A percentile compares a stretch with the other conserved stretches of the same genome.
Evolutionary conservation across 2,113 vertebrate species (phyloP).

Genomic region (Poeciliopsis turrubarensis): DNA sequence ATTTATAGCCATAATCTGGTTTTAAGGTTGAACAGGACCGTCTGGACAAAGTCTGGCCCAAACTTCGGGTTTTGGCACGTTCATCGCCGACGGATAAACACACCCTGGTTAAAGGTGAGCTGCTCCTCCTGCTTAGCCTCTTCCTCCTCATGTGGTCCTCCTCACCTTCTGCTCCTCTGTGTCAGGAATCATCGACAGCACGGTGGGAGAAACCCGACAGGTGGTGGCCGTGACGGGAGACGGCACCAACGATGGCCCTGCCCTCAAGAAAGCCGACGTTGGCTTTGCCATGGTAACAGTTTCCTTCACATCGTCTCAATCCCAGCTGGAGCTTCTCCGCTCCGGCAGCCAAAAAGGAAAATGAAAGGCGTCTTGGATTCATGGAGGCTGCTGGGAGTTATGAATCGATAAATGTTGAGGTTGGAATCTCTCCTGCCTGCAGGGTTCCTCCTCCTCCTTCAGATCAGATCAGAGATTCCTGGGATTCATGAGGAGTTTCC

Average conservation of each 20-base stretch:
- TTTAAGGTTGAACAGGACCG: constrained; percentile 95
- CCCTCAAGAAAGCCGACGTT: constrained; percentile 96
- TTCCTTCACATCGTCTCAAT: not conserved
- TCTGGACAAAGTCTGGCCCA: constrained; percentile 96
- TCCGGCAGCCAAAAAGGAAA: constrained; percentile 16
- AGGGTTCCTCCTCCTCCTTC: not conserved
- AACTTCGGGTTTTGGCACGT: constrained; percentile 91
- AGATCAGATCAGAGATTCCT: not conserved
- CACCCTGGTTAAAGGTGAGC: constrained; percentile 95
- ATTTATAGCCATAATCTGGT: not conserved
- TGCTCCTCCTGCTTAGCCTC: not conserved
- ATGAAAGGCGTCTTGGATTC: constrained; percentile 36
- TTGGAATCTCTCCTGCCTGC: constrained; percentile 10
- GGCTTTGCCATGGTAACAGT: constrained; percentile 96
- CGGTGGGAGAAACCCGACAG: constrained; percentile 88
- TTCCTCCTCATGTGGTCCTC: not conserved
- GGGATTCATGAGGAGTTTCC: not conserved
- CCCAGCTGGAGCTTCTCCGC: constrained; percentile 26
- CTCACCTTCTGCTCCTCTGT: not conserved
- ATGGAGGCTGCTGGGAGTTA: constrained; percentile 37
- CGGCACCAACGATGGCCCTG: constrained; percentile 95
- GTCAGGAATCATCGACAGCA: constrained; percentile 98
- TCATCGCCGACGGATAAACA: constrained; percentile 98
- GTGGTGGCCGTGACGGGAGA: constrained; percentile 98
- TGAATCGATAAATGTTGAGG: constrained; percentile 39